These are phyloP conservation scores for Cactoblastis cactorum DNA, from an alignment of 2,888 invertebrate species.

Conservation along the genomic window DNA sequence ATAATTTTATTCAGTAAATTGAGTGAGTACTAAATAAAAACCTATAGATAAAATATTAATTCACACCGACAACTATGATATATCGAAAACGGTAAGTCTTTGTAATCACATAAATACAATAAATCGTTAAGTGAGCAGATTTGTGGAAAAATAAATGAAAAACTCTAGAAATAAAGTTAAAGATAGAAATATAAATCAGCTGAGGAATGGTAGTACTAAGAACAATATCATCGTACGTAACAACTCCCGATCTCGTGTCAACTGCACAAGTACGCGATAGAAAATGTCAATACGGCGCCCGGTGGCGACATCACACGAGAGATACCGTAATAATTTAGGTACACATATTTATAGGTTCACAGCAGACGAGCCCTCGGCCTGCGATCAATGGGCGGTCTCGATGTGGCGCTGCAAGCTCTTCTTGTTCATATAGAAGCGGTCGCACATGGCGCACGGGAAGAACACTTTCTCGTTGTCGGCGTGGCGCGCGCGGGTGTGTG, in stretches of 20 bases:
- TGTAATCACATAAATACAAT: constrained; percentile 58
- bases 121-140: constrained; percentile 60
- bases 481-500: constrained; percentile 72
- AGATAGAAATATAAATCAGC: constrained; percentile 23
- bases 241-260: constrained; percentile 7
- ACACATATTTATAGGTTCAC: no score
- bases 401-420: constrained; percentile 78
- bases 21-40: constrained; percentile 48
- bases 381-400: constrained; percentile 71
- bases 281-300: neutral
- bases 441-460: constrained; percentile 79
- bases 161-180: constrained; percentile 15
- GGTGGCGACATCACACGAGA: neutral
- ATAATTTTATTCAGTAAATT: constrained; percentile 43
- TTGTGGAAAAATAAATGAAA: constrained; percentile 38
- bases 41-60: constrained; percentile 32
- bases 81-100: constrained; percentile 43
- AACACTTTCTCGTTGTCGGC: constrained; percentile 74
- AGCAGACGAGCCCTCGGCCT: constrained; percentile 11
- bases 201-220: constrained; percentile 48
- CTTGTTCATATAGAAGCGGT: constrained; percentile 77
- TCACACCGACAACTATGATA: constrained; percentile 37
- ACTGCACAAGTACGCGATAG: neutral
- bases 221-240: constrained; percentile 24
- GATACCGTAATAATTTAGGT: constrained; percentile 5